Percentiles rank a stretch among this genome's conserved stretches.
Conservation (phyloP, 2,113 vertebrate species). For the Aplodontia rufa region DNA sequence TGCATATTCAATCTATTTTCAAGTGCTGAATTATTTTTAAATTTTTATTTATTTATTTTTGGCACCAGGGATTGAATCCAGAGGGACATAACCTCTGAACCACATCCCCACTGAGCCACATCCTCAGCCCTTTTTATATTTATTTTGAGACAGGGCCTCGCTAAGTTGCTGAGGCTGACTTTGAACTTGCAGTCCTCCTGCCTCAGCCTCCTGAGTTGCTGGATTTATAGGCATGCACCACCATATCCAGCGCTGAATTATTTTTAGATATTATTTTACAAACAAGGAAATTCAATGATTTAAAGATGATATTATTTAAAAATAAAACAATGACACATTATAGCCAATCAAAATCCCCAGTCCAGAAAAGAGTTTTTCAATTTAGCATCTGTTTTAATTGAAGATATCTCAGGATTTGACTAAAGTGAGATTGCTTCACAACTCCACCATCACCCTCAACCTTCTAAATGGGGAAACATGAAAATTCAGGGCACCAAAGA, state of each 20-base stretch:
- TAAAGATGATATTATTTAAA: slow-evolving; percentile 21
- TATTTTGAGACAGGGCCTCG: too few species aligned
- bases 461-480: slow-evolving; percentile 1
- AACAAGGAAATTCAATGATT: slow-evolving; percentile 16
- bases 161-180: too few species aligned
- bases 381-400: slow-evolving; percentile 30
- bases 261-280: slow-evolving; percentile 41
- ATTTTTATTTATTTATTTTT: too few species aligned
- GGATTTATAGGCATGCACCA: too few species aligned
- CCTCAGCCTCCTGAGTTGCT: too few species aligned
- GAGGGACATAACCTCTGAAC: too few species aligned
- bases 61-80: too few species aligned
- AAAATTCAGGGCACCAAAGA: neutral
- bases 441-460: neutral
- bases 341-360: slow-evolving; percentile 17
- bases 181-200: too few species aligned
- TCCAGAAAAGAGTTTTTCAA: slow-evolving; percentile 25
- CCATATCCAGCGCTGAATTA: slow-evolving; percentile 3
- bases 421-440: slow-evolving; percentile 16
- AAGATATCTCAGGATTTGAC: neutral
- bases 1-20: neutral
- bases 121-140: too few species aligned
- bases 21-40: too few species aligned
- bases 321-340: neutral
- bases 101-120: too few species aligned